A percentile compares a stretch with the other conserved stretches of the same genome.
Evolutionary conservation across 2,888 invertebrate genomes (phyloP).

Genomic region (Aphodius sticticus): DNA sequence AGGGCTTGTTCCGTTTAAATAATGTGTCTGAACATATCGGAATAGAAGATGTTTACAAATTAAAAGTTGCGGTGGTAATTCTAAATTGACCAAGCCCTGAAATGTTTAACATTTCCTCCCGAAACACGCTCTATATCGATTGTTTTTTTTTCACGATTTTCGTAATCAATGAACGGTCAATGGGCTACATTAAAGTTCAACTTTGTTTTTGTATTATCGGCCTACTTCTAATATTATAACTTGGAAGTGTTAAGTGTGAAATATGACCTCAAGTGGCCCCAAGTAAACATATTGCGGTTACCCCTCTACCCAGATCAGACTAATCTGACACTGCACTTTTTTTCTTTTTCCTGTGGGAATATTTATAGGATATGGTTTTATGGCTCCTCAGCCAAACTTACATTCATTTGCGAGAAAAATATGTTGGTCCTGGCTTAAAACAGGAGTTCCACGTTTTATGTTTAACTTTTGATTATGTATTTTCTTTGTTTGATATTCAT

Average conservation of each 20-base stretch:
- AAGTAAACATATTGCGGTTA: background rate
- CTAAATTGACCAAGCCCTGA: too few relatives aligned
- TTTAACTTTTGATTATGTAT: too few relatives aligned
- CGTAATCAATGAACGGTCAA: conserved; percentile 4
- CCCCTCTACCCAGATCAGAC: background rate
- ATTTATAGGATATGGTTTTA: background rate
- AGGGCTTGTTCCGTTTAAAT: too few relatives aligned
- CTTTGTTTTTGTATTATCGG: background rate
- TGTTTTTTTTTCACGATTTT: background rate
- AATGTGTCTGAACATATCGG: too few relatives aligned
- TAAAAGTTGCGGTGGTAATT: too few relatives aligned
- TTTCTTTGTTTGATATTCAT: too few relatives aligned
- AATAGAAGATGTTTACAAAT: too few relatives aligned
- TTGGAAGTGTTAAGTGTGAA: background rate
- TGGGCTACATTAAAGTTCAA: background rate
- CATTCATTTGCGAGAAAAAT: background rate
- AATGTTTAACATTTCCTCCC: too few relatives aligned
- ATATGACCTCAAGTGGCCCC: background rate
- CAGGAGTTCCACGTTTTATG: too few relatives aligned
- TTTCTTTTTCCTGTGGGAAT: background rate
- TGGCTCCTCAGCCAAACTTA: background rate
- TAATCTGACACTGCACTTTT: background rate
- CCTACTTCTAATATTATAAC: background rate
- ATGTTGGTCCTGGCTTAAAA: too few relatives aligned
- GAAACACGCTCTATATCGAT: background rate